Conservation (phyloP, 1,140 invertebrate genomes). For the Leptoteleia sp. region DNA sequence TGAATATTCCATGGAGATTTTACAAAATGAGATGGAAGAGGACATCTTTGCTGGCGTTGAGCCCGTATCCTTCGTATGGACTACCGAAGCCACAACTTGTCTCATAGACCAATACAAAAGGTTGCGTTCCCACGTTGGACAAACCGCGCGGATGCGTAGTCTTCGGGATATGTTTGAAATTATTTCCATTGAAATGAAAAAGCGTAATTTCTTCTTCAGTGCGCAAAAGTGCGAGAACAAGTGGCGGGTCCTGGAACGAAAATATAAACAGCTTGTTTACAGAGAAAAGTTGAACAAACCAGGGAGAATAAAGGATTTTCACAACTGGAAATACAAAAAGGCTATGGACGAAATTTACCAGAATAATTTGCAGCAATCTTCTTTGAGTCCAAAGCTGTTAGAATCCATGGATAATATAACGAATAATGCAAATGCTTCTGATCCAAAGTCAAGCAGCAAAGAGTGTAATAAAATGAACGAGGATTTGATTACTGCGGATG, state of each 20-base stretch:
- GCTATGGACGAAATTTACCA: constrained; percentile 73
- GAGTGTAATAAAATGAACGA: not conserved
- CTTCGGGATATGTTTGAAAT: constrained; percentile 76
- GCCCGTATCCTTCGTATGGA: constrained; percentile 68
- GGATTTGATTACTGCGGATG: constrained; percentile 33
- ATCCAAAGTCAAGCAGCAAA: not conserved
- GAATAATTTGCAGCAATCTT: constrained; percentile 55
- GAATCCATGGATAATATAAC: not conserved
- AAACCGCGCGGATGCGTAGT: constrained; percentile 72
- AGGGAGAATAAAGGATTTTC: constrained; percentile 71
- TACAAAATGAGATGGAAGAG: constrained; percentile 3
- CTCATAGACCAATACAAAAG: constrained; percentile 75
- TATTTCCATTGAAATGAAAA: constrained; percentile 75
- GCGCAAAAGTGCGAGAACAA: constrained; percentile 75
- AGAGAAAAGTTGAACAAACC: constrained; percentile 72
- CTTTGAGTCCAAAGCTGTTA: constrained; percentile 22
- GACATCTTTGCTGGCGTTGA: constrained; percentile 5
- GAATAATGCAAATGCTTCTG: too few species aligned
- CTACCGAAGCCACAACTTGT: constrained; percentile 73
- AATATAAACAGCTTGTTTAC: constrained; percentile 72
- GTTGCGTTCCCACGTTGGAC: constrained; percentile 72
- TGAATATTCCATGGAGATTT: constrained; percentile 21
- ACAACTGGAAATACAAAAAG: constrained; percentile 73
- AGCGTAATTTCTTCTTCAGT: constrained; percentile 72
- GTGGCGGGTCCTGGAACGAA: constrained; percentile 72